A percentile compares a stretch with the other conserved stretches of the same genome.
phyloP scores from a whole-genome alignment of 2,113 vertebrate species.

The Phaethornis superciliosus region DNA sequence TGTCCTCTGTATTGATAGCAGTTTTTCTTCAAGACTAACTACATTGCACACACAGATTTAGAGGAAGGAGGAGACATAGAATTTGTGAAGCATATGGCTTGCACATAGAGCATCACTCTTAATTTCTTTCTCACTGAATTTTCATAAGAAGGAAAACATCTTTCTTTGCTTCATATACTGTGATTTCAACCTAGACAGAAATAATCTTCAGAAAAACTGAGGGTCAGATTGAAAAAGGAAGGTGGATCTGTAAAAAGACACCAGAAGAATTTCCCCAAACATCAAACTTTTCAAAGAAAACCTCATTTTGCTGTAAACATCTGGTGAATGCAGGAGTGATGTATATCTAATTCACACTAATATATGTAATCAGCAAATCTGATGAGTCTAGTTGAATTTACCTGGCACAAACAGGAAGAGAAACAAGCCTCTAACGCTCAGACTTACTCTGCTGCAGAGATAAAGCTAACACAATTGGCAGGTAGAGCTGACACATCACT shows the following conservation, averaged over 20 bases:
- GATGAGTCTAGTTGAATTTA: background rate
- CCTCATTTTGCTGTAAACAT: background rate
- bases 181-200: background rate
- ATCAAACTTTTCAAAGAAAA: background rate
- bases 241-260: background rate
- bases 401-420: background rate
- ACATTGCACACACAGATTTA: background rate
- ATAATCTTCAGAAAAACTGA: background rate
- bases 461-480: background rate
- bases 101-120: background rate
- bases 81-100: background rate
- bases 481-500: background rate
- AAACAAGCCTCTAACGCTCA: background rate
- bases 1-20: background rate
- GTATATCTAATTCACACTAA: background rate
- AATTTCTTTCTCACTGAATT: background rate
- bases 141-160: background rate
- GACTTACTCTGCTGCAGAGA: background rate
- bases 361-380: background rate
- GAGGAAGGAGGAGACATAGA: background rate
- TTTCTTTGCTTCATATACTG: background rate
- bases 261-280: background rate
- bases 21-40: background rate
- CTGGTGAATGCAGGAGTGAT: background rate
- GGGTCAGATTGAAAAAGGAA: background rate